These are phyloP conservation scores for Silurus glanis DNA, from an alignment of 2,113 vertebrate genomes.

Conservation along the genomic window DNA sequence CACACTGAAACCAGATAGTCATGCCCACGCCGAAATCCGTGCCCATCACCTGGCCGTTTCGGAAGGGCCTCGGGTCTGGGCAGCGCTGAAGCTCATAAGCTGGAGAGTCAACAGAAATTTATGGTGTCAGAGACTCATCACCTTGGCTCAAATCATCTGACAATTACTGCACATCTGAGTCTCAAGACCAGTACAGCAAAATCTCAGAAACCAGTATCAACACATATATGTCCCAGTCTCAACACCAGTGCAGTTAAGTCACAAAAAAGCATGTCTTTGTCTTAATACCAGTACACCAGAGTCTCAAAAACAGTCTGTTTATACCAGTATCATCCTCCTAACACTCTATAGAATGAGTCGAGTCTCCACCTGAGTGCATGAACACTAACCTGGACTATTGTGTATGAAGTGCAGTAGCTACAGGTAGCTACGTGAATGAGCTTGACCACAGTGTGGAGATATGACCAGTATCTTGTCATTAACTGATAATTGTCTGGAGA, in stretches of 20 bases:
- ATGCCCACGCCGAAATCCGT: slow-evolving; percentile 92
- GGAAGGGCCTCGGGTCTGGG: slow-evolving; percentile 91
- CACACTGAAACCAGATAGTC: slow-evolving; percentile 94
- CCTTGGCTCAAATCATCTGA: not conserved
- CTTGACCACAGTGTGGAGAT: too few species aligned
- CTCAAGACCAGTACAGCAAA: not conserved
- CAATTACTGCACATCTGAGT: not conserved
- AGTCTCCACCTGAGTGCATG: too few species aligned
- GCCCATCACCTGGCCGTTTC: slow-evolving; percentile 91
- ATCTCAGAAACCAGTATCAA: not conserved
- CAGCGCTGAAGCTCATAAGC: slow-evolving; percentile 95
- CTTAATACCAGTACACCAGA: not conserved
- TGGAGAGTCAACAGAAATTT: slow-evolving; percentile 51
- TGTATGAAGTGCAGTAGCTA: not conserved
- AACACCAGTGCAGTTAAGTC: too few species aligned
- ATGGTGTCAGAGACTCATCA: not conserved
- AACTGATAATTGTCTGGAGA: too few species aligned
- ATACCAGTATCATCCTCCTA: not conserved
- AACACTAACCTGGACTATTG: not conserved
- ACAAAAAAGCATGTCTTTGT: not conserved
- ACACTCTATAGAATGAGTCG: too few species aligned
- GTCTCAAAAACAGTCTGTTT: not conserved
- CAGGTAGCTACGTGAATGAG: not conserved
- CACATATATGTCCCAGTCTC: too few species aligned
- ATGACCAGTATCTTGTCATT: not conserved